Conservation (phyloP, 2,113 vertebrate genomes). For the Colossoma macropomum region DNA sequence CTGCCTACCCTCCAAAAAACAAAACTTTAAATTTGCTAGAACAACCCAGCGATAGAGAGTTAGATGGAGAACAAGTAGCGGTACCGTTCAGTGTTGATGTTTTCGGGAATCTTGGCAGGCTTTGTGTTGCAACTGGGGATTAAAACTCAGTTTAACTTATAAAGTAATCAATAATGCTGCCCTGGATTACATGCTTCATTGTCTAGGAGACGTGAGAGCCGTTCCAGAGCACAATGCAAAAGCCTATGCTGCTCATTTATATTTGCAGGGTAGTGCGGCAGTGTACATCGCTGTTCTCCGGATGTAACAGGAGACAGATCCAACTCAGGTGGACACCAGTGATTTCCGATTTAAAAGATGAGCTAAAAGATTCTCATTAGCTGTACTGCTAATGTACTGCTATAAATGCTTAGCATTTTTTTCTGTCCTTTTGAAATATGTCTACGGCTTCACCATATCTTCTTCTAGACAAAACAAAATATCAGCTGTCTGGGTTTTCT, state of each 20-base stretch:
- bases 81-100: background rate
- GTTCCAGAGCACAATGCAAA: conserved; percentile 16
- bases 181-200: background rate
- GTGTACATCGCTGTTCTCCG: background rate
- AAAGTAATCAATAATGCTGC: conserved; percentile 27
- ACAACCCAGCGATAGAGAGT: background rate
- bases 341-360: background rate
- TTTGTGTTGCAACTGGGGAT: background rate
- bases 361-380: background rate
- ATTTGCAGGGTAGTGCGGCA: background rate
- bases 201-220: background rate
- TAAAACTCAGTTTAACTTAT: conserved; percentile 6
- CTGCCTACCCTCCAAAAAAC: background rate
- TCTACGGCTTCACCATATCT: conserved; percentile 2
- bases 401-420: background rate
- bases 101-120: background rate
- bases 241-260: background rate
- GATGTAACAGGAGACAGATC: background rate
- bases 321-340: background rate
- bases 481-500: background rate
- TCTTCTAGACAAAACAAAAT: conserved; percentile 28
- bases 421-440: background rate
- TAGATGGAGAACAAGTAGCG: background rate
- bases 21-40: background rate
- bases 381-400: background rate